These are phyloP conservation scores for Azorinus chamasolen DNA, from an alignment of 2,888 invertebrate species.

Conservation along the genomic window DNA sequence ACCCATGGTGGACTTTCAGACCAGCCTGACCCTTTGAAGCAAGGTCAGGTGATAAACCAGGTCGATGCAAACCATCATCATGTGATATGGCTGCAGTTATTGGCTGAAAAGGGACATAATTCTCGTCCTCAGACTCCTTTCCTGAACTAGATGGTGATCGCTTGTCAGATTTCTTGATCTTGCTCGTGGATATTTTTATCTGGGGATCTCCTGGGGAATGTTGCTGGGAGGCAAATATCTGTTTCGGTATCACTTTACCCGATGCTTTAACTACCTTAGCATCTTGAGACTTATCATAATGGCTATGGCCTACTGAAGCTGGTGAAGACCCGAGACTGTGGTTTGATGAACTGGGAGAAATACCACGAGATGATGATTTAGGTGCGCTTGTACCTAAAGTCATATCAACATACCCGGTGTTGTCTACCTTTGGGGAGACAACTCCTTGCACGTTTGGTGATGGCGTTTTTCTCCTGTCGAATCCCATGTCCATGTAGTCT, in stretches of 20 bases:
- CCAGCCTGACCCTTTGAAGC: constrained; percentile 21
- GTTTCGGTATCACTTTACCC: constrained; percentile 65
- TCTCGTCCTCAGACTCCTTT: constrained; percentile 72
- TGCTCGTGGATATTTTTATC: constrained; percentile 33
- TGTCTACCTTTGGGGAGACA: constrained; percentile 31
- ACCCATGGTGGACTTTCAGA: constrained; percentile 52
- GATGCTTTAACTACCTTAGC: constrained; percentile 68
- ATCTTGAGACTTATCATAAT: constrained; percentile 47
- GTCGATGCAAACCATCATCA: neutral
- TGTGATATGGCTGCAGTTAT: constrained; percentile 9
- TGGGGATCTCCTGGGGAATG: constrained; percentile 33
- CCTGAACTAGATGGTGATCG: constrained; percentile 69
- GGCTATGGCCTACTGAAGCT: constrained; percentile 40
- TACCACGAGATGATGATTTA: constrained; percentile 49
- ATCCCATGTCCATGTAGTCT: constrained; percentile 77
- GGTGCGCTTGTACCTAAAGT: constrained; percentile 65
- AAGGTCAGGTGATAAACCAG: constrained; percentile 29
- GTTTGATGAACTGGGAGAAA: constrained; percentile 66
- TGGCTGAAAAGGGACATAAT: constrained; percentile 71
- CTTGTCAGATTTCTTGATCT: constrained; percentile 40
- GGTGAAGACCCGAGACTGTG: constrained; percentile 70
- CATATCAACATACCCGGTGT: constrained; percentile 77
- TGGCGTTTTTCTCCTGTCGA: constrained; percentile 70
- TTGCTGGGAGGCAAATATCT: constrained; percentile 41
- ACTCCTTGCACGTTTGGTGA: constrained; percentile 62